Percentiles rank a stretch among this genome's conserved stretches.
Conservation (phyloP, 2,797 vertebrate species). For the Clamator glandarius region DNA sequence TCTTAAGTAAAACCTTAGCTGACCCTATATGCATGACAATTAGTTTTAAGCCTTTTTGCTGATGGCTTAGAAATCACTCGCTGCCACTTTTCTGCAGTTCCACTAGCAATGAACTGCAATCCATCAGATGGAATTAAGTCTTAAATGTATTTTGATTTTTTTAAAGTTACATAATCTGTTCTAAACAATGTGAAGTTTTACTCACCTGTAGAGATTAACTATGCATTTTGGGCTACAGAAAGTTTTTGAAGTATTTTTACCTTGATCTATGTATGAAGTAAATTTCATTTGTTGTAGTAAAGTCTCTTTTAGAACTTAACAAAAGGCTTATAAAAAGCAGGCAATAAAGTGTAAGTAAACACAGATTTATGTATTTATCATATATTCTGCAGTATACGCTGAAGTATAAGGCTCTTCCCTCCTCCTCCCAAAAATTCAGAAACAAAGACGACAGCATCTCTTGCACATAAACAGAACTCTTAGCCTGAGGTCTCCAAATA, state of each 20-base stretch:
- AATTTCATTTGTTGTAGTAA: neutral
- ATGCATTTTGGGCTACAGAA: neutral
- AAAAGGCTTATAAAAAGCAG: neutral
- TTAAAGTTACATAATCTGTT: neutral
- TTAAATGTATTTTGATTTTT: neutral
- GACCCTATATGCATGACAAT: neutral
- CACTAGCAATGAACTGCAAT: neutral
- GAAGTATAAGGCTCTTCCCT: neutral
- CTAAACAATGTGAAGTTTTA: neutral
- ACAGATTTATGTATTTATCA: neutral
- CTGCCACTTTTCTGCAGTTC: neutral
- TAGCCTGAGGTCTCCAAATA: neutral
- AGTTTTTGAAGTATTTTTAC: neutral
- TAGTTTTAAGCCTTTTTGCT: neutral
- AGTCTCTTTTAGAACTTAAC: neutral
- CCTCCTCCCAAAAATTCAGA: neutral
- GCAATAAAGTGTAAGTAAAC: neutral
- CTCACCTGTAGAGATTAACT: neutral
- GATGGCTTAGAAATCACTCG: neutral
- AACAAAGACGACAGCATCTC: neutral
- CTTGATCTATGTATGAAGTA: neutral
- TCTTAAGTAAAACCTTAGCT: constrained; percentile 19
- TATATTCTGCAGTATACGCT: neutral
- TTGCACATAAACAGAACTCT: neutral
- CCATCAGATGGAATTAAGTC: neutral